Evolutionary conservation across 2,797 vertebrate genomes (phyloP).

Genomic region (Danio albolineatus): DNA sequence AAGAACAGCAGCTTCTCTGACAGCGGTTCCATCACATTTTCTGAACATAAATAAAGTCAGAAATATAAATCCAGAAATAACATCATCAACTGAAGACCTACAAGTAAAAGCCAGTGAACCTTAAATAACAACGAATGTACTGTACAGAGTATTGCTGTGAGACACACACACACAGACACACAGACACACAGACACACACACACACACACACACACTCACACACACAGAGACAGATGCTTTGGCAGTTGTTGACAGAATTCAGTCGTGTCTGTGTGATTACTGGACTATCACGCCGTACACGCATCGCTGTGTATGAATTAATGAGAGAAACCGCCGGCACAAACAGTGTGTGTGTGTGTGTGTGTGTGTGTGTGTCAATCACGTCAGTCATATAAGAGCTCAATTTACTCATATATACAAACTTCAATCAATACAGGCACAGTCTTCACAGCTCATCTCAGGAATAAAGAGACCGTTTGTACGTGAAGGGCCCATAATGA

Average conservation of each 20-base stretch:
- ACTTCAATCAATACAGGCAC: neutral
- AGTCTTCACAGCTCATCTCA: neutral
- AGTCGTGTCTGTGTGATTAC: slow-evolving; percentile 68
- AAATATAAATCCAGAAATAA: slow-evolving; percentile 18
- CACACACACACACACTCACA: slow-evolving; percentile 32
- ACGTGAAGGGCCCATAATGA: too few relatives aligned
- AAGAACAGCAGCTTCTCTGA: neutral
- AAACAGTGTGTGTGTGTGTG: slow-evolving; percentile 55
- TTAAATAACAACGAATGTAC: slow-evolving; percentile 6
- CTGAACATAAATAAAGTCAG: neutral
- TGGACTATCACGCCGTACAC: slow-evolving; percentile 66
- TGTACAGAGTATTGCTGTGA: neutral
- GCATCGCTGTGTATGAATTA: slow-evolving; percentile 67
- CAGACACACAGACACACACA: neutral
- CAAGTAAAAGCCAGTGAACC: slow-evolving; percentile 32
- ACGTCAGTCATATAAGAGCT: slow-evolving; percentile 13
- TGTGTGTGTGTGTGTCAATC: neutral
- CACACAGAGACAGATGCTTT: slow-evolving; percentile 62
- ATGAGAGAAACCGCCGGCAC: slow-evolving; percentile 58
- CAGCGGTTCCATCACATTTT: neutral
- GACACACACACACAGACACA: too few relatives aligned
- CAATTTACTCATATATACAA: neutral
- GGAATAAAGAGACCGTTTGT: too few relatives aligned
- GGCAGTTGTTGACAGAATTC: slow-evolving; percentile 67
- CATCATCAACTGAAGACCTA: neutral